Conservation (phyloP, 30 jellyfish, hydroid and myxozoan genomes). For the Aurelia sp. region DNA sequence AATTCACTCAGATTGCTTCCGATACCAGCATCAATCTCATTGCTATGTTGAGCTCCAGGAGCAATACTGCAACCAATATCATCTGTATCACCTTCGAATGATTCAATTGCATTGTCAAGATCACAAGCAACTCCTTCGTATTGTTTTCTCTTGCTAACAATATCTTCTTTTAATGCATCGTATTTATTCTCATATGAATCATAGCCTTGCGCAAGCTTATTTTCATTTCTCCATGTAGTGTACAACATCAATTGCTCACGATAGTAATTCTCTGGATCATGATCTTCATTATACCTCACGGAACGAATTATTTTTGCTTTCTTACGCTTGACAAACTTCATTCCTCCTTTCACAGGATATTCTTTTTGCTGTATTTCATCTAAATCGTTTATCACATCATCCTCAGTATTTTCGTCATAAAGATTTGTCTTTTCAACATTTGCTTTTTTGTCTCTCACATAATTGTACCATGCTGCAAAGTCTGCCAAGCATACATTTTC, state of each 20-base stretch:
- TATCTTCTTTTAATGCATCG: background rate
- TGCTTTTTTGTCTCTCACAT: background rate
- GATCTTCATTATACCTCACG: background rate
- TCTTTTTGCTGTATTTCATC: background rate
- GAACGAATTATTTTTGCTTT: slow-evolving; percentile 11
- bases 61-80: slow-evolving; percentile 12
- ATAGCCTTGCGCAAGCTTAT: background rate
- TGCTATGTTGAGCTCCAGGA: slow-evolving; percentile 23
- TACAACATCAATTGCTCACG: slow-evolving; percentile 39
- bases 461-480: slow-evolving; percentile 38
- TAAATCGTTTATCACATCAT: slow-evolving; percentile 1
- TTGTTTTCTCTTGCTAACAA: background rate
- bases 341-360: slow-evolving; percentile 3
- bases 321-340: background rate
- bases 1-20: background rate
- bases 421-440: background rate
- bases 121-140: background rate
- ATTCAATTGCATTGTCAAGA: background rate
- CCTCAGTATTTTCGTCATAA: slow-evolving; percentile 16
- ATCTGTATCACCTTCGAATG: background rate
- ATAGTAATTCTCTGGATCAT: slow-evolving; percentile 10
- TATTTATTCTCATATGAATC: slow-evolving; percentile 7
- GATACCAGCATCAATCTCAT: background rate
- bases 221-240: slow-evolving; percentile 33
- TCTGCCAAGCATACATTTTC: slow-evolving; percentile 33